These are phyloP conservation scores for Origma solitaria DNA, from an alignment of 2,113 vertebrate species.

Conservation along the genomic window DNA sequence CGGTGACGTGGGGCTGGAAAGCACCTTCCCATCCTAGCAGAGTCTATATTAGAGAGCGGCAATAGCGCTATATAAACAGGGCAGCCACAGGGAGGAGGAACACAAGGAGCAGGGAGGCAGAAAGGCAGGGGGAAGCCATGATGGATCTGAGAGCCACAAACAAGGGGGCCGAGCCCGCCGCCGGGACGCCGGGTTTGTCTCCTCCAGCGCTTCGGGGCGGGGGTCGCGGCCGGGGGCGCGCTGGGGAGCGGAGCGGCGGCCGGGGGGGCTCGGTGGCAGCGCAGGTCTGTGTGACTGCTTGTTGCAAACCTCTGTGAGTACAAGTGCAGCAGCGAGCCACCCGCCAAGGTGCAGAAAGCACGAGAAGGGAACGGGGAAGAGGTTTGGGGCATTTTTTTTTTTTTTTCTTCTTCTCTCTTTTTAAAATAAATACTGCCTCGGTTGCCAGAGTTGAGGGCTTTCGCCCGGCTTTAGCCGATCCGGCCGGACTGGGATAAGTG, in stretches of 20 bases:
- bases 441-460: neutral
- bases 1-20: slow-evolving; percentile 93
- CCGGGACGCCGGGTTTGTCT: slow-evolving; percentile 65
- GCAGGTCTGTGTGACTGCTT: slow-evolving; percentile 74
- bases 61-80: slow-evolving; percentile 96
- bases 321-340: slow-evolving; percentile 50
- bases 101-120: slow-evolving; percentile 81
- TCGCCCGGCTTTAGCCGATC: neutral
- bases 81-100: slow-evolving; percentile 87
- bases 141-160: slow-evolving; percentile 70
- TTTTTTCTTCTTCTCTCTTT: neutral
- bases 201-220: slow-evolving; percentile 61
- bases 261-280: slow-evolving; percentile 21
- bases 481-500: slow-evolving; percentile 61
- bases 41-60: slow-evolving; percentile 98
- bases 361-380: neutral
- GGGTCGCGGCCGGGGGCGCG: slow-evolving; percentile 45
- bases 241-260: slow-evolving; percentile 12
- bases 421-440: slow-evolving; percentile 41
- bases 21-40: slow-evolving; percentile 96
- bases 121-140: slow-evolving; percentile 73
- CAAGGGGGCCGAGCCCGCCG: slow-evolving; percentile 65
- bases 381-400: neutral
- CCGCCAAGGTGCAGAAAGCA: slow-evolving; percentile 32
- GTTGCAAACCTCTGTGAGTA: slow-evolving; percentile 74